Conservation (phyloP, 2,113 vertebrate species). For the Neogale vison region DNA sequence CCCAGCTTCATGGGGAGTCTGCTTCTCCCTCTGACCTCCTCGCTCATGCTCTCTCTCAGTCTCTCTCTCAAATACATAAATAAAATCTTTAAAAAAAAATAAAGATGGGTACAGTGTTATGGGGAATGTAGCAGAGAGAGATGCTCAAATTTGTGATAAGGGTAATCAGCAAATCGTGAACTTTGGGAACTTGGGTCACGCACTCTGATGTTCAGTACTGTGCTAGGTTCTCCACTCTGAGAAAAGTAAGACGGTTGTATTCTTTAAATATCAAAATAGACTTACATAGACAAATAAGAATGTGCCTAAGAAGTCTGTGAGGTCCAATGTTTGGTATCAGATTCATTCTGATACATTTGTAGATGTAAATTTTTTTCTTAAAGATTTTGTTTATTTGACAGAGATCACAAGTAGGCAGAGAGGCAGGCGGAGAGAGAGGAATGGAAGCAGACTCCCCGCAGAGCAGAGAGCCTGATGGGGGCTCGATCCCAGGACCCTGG, state of each 20-base stretch:
- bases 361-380: background rate
- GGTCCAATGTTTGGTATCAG: conserved; percentile 1
- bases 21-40: too few species aligned
- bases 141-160: background rate
- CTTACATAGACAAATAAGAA: background rate
- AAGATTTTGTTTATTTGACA: too few species aligned
- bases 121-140: background rate
- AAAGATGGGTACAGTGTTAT: background rate
- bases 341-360: background rate
- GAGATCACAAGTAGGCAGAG: too few species aligned
- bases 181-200: conserved; percentile 7
- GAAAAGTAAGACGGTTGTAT: background rate
- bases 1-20: too few species aligned
- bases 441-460: too few species aligned
- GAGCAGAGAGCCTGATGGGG: too few species aligned
- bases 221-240: background rate
- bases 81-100: background rate
- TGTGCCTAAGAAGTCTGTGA: background rate
- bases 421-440: too few species aligned
- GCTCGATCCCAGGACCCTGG: too few species aligned
- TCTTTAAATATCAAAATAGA: background rate
- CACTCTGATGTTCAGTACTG: background rate
- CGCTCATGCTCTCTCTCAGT: too few species aligned
- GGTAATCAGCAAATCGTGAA: background rate
- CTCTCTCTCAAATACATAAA: too few species aligned